Conservation (phyloP, 1,140 invertebrate genomes). For the Nomia melanderi region DNA sequence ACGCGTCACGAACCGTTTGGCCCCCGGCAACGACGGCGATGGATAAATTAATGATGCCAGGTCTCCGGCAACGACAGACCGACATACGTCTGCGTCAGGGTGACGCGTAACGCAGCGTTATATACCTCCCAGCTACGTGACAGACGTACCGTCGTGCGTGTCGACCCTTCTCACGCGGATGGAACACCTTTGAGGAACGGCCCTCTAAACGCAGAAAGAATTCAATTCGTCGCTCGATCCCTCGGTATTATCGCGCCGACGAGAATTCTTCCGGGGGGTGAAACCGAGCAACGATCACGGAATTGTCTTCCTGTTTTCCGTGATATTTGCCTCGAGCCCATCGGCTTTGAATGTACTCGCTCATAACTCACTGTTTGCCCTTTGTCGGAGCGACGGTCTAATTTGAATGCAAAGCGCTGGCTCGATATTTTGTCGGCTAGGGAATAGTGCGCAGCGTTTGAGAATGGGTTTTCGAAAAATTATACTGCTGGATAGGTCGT, state of each 20-base stretch:
- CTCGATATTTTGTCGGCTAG: no score
- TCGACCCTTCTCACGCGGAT: neutral
- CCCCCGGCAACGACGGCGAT: constrained; percentile 56
- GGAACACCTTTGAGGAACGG: neutral
- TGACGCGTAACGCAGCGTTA: constrained; percentile 28
- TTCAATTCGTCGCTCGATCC: neutral
- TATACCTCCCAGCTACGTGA: constrained; percentile 42
- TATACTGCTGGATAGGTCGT: no score
- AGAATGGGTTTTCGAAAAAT: no score
- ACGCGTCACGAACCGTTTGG: constrained; percentile 57
- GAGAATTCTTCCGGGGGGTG: neutral
- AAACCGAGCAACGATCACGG: neutral
- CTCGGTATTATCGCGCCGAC: neutral
- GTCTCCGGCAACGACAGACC: constrained; percentile 51
- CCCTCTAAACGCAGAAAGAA: neutral
- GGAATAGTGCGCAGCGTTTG: no score
- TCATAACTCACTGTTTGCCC: neutral
- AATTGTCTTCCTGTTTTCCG: neutral
- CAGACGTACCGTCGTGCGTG: constrained; percentile 26
- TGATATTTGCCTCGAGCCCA: neutral
- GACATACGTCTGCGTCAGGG: constrained; percentile 69
- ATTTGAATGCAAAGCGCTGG: no score
- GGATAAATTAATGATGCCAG: constrained; percentile 74
- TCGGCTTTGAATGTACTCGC: no score
- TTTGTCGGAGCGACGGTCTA: neutral